Conservation (phyloP, 2,797 vertebrate species). For the Silurus lanzhouensis region DNA sequence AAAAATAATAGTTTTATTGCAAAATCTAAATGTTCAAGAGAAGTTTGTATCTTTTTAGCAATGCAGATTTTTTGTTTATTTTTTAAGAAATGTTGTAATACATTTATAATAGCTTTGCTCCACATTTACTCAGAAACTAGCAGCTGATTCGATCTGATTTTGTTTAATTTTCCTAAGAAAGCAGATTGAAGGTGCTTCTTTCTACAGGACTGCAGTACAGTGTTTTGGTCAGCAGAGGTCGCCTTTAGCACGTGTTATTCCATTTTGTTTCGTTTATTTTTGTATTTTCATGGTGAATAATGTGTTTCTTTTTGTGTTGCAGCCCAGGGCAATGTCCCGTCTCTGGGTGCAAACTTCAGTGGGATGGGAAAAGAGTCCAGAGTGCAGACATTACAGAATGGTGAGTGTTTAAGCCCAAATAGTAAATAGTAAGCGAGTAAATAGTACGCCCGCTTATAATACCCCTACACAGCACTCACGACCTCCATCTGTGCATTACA, state of each 20-base stretch:
- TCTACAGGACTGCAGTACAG: neutral
- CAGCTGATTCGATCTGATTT: neutral
- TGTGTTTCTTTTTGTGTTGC: conserved; percentile 1
- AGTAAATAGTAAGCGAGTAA: no score
- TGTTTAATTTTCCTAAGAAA: neutral
- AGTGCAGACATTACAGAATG: conserved; percentile 88
- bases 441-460: neutral
- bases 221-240: conserved; percentile 1
- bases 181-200: neutral
- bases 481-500: no score
- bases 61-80: no score
- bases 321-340: conserved; percentile 80
- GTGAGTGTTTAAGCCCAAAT: conserved; percentile 69
- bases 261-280: neutral
- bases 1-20: no score
- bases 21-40: no score
- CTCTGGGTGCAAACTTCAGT: conserved; percentile 80
- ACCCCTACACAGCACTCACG: neutral
- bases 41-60: no score
- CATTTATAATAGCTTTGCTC: no score
- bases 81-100: no score
- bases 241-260: neutral
- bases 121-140: neutral
- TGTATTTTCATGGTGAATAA: neutral
- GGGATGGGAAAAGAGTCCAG: conserved; percentile 87